Evolutionary conservation across 2,797 vertebrate genomes (phyloP), one percentile per base, ranked within the genome.

Genomic region (Morus bassanus): DNA sequence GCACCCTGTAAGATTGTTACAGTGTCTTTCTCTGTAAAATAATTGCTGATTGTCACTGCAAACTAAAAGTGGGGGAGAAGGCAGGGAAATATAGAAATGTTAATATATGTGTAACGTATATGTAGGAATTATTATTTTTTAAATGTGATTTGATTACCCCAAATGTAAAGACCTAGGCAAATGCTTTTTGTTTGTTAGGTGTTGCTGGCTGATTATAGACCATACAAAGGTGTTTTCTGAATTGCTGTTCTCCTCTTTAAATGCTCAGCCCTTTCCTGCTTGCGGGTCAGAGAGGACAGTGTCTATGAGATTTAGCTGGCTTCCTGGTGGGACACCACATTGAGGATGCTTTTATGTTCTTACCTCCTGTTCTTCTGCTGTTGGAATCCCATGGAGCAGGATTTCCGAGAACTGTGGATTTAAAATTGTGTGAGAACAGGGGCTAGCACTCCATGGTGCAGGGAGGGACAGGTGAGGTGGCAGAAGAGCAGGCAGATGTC

Each of bases 261-360:
- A 50, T 65, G 46, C 64, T 85, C 60, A 75, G 54, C 35, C 64
- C 81, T 89, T 89, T 88, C 57, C 81, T 75, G n/a, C 35, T 68
- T 27, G 10, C 81, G 87, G 82, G 89, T 83, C 89, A 76, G 61
- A 88, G 81, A 92, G 69, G 89, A 94, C 46, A 70, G 53, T 15
- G 61, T 78, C 91, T 85, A 28, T 88, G 81, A 91, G 90, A 75
- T 94, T 96, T 96, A 92, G 78, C 6, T 95, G 96, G 89, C 78
- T 92, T 89, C 94, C 94, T 95, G 93, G 78, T 85, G 91, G 87
- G 89, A 64, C 75, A 41, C 61, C 89, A 91, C 61, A 33, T 43
- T 68, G 89, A 87, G 87, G 92, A 45, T 96, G 60, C 92, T 95
- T 92, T 96, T 83, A 93, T 95, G 85, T 85, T 93, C 78, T 85